These are phyloP conservation scores for Brachypodius melanocephalos DNA, from an alignment of 2,113 vertebrate species.

Conservation along the genomic window DNA sequence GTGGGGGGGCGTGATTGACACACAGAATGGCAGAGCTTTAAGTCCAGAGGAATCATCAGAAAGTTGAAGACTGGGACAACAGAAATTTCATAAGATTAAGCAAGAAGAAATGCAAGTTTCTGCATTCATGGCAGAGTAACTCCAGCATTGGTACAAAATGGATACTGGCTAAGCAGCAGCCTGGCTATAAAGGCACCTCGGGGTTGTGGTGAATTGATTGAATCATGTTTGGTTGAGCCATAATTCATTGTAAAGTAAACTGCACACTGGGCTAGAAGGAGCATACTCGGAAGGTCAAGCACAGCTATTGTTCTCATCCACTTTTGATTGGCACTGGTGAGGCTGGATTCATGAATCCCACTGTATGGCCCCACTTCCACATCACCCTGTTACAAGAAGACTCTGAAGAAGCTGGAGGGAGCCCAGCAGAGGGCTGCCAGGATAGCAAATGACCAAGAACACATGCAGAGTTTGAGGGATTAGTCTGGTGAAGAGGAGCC, in stretches of 20 bases:
- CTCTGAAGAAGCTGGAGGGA: background rate
- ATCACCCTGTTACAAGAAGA: background rate
- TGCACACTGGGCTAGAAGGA: background rate
- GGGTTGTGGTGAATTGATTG: background rate
- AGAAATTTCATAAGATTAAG: background rate
- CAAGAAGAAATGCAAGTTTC: background rate
- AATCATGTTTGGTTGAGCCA: background rate
- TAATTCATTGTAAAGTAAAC: background rate
- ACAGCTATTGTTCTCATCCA: background rate
- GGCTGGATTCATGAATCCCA: background rate
- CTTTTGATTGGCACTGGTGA: background rate
- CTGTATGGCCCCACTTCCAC: background rate
- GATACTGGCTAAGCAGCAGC: background rate
- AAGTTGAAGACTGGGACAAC: background rate
- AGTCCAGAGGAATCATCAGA: conserved; percentile 46
- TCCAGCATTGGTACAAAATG: background rate
- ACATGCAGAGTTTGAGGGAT: background rate
- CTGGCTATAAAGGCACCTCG: background rate
- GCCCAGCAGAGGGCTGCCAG: background rate
- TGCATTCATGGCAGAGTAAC: background rate
- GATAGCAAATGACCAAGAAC: background rate
- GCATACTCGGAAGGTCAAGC: background rate
- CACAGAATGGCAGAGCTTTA: conserved; percentile 27
- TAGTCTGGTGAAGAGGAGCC: background rate
- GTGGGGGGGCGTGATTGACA: conserved; percentile 55